These are phyloP conservation scores for Elysia chlorotica DNA, from an alignment of 1,140 invertebrate genomes.

Conservation along the genomic window DNA sequence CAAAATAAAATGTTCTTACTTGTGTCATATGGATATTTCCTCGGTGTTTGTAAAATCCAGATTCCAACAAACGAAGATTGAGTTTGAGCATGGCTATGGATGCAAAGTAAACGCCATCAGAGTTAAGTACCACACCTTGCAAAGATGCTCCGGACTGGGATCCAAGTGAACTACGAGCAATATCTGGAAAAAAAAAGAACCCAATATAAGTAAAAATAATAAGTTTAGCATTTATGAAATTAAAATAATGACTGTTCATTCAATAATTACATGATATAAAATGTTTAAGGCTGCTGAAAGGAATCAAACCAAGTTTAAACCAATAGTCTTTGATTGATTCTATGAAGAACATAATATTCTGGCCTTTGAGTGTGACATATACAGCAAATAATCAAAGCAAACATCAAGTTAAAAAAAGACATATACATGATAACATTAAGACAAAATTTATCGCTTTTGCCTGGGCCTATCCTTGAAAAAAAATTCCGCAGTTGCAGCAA, in stretches of 20 bases:
- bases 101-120: slow-evolving; percentile 91
- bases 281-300: too few species aligned
- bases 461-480: too few species aligned
- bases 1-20: slow-evolving; percentile 60
- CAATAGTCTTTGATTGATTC: too few species aligned
- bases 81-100: slow-evolving; percentile 83
- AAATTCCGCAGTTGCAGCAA: too few species aligned
- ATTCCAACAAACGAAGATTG: slow-evolving; percentile 79
- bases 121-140: slow-evolving; percentile 78
- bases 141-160: not conserved
- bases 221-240: not conserved
- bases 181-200: not conserved
- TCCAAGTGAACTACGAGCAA: not conserved
- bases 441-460: too few species aligned
- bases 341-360: too few species aligned
- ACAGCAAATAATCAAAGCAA: too few species aligned
- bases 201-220: not conserved
- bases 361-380: too few species aligned
- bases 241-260: not conserved
- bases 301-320: too few species aligned
- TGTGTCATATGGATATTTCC: slow-evolving; percentile 67
- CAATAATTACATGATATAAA: too few species aligned
- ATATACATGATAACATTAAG: too few species aligned
- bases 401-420: too few species aligned
- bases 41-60: slow-evolving; percentile 74